These are phyloP conservation scores for Gymnodraco acuticeps DNA, from an alignment of 2,797 vertebrate genomes.

Conservation along the genomic window DNA sequence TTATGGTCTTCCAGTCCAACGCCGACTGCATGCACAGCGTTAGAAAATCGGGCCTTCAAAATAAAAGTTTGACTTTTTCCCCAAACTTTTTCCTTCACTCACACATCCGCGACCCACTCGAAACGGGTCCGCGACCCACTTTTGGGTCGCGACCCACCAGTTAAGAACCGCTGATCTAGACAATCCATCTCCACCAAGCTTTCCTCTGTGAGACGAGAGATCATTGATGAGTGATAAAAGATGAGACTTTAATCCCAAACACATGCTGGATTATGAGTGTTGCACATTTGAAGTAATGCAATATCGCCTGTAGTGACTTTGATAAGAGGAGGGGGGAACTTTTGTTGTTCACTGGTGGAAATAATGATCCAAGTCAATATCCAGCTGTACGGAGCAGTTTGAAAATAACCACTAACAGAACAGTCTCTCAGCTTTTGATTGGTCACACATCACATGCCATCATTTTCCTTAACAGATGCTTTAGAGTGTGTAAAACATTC, in stretches of 20 bases:
- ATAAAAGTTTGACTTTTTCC: no score
- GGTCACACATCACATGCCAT: background rate
- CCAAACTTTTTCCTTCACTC: no score
- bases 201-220: conserved; percentile 58
- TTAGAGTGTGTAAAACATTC: background rate
- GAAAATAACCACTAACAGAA: background rate
- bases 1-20: no score
- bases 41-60: no score
- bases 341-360: background rate
- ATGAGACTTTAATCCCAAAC: conserved; percentile 63
- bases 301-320: conserved; percentile 24
- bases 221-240: conserved; percentile 68
- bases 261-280: conserved; percentile 58
- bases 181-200: conserved; percentile 59
- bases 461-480: background rate
- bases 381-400: background rate
- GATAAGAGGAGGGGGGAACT: conserved; percentile 8
- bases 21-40: no score
- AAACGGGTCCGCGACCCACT: no score
- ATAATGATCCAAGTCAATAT: conserved; percentile 10
- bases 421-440: background rate
- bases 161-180: no score
- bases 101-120: no score
- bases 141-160: no score
- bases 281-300: conserved; percentile 47